Evolutionary conservation across 2,888 invertebrate species (phyloP).

Genomic region (Lasius platythorax): DNA sequence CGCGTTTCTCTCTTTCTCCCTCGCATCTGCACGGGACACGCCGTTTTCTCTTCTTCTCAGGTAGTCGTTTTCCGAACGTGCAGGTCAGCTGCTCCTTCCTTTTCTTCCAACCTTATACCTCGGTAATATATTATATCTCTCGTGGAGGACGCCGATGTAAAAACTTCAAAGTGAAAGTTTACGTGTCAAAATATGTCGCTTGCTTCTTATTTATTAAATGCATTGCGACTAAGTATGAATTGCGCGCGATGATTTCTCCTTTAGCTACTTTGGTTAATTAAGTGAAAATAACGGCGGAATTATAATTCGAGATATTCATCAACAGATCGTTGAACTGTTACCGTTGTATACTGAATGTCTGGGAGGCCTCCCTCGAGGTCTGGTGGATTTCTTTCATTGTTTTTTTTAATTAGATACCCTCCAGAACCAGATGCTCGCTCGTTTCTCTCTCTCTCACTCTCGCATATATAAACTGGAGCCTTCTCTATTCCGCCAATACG

Average conservation of each 20-base stretch:
- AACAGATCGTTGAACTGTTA: not conserved
- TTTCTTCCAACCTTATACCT: not conserved
- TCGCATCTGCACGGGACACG: conserved; percentile 32
- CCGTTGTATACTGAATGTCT: not conserved
- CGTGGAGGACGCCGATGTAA: not conserved
- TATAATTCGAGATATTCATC: not conserved
- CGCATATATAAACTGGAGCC: not conserved
- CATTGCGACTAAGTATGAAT: not conserved
- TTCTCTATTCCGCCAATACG: conserved; percentile 34
- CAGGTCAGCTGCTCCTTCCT: conserved; percentile 66
- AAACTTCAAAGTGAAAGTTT: conserved; percentile 8
- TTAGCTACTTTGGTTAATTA: not conserved
- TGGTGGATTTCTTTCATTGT: conserved; percentile 43
- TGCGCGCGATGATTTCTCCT: not conserved
- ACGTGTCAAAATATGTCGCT: not conserved
- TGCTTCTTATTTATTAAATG: not conserved
- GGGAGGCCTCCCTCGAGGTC: conserved; percentile 11
- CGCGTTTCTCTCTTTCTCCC: conserved; percentile 38
- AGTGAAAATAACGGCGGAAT: conserved; percentile 4
- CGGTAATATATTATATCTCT: not conserved
- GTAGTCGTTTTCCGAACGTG: conserved; percentile 49
- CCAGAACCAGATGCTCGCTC: conserved; percentile 56
- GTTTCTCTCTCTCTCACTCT: conserved; percentile 1
- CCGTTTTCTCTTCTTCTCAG: conserved; percentile 26
- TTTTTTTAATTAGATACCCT: conserved; percentile 59